Conservation (phyloP, 2,113 vertebrate genomes). For the Eublepharis macularius region DNA sequence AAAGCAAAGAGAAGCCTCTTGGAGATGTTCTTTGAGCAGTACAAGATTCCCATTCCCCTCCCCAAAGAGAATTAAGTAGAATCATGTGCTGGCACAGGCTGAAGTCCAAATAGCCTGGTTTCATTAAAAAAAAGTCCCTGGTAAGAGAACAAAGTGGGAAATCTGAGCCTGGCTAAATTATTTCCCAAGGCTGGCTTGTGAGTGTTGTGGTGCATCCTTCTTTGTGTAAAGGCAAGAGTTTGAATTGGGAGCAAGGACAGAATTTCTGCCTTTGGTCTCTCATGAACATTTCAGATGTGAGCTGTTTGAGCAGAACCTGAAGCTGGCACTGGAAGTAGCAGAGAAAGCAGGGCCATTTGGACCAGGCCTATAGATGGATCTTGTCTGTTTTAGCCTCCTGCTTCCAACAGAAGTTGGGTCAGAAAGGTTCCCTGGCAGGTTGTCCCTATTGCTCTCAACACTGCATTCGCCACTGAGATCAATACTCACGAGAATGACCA, state of each 20-base stretch:
- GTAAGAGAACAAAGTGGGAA: not conserved
- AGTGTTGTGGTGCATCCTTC: too few relatives aligned
- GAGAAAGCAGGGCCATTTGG: slow-evolving; percentile 96
- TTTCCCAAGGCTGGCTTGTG: too few relatives aligned
- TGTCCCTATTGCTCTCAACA: not conserved
- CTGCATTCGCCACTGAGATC: too few relatives aligned
- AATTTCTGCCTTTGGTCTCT: not conserved
- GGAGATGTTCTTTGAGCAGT: not conserved
- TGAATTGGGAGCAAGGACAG: not conserved
- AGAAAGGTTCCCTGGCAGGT: not conserved
- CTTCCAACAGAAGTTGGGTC: fast-evolving
- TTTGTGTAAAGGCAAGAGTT: not conserved
- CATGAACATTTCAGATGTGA: slow-evolving; percentile 87
- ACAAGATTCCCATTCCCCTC: not conserved
- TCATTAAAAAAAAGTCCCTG: fast-evolving
- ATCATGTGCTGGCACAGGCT: not conserved
- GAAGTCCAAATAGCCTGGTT: fast-evolving
- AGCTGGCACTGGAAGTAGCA: slow-evolving; percentile 89
- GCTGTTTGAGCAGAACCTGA: slow-evolving; percentile 97
- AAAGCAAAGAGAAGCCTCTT: not conserved
- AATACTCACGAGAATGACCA: too few relatives aligned
- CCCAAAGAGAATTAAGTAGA: not conserved
- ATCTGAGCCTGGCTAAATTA: not conserved
- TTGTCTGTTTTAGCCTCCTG: fast-evolving
- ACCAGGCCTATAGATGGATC: slow-evolving; percentile 80